Conservation (phyloP, 2,113 vertebrate species). For the Apistogramma diplotaenia region DNA sequence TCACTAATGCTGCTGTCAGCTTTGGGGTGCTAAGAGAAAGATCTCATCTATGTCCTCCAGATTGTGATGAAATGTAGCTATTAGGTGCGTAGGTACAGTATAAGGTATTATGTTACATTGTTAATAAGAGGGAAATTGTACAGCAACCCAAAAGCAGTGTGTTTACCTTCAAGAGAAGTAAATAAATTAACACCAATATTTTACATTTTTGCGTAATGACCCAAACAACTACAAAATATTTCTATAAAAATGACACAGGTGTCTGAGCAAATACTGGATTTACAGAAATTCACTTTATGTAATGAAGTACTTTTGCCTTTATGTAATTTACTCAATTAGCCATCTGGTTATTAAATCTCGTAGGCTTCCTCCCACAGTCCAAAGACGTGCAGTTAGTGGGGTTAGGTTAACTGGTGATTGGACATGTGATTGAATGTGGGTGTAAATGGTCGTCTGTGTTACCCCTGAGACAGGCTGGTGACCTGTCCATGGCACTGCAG, state of each 20-base stretch:
- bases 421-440: too few relatives aligned
- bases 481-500: background rate
- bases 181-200: background rate
- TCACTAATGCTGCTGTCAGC: background rate
- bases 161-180: background rate
- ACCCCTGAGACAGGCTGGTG: too few relatives aligned
- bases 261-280: background rate
- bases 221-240: background rate
- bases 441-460: too few relatives aligned
- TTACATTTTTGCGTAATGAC: background rate
- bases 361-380: too few relatives aligned
- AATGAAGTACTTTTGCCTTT: conserved; percentile 35
- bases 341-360: background rate
- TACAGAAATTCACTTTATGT: conserved; percentile 48
- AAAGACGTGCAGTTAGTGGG: too few relatives aligned
- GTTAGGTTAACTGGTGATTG: too few relatives aligned
- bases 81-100: background rate
- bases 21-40: background rate
- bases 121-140: background rate
- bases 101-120: background rate
- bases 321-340: conserved; percentile 45
- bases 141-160: background rate
- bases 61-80: background rate
- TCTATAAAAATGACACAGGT: background rate
- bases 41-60: background rate